These are phyloP conservation scores for Cephus runcator DNA, from an alignment of 2,888 invertebrate species.

Conservation along the genomic window DNA sequence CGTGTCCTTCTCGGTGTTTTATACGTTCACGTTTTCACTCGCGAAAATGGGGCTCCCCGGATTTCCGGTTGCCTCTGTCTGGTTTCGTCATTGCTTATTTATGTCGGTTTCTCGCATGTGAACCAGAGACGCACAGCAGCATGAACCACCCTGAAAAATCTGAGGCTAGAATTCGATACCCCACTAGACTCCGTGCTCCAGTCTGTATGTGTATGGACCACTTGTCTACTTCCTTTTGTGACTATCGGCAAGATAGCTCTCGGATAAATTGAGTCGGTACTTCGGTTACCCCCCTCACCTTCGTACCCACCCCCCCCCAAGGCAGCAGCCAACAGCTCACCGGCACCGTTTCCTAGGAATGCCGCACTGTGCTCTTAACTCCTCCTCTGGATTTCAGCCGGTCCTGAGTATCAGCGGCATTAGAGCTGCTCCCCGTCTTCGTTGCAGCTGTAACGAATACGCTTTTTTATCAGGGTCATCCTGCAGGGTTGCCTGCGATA, in stretches of 20 bases:
- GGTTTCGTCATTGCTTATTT: conserved; percentile 16
- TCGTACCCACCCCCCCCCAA: conserved; percentile 3
- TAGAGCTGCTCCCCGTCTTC: background rate
- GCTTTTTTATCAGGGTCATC: background rate
- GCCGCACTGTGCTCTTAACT: background rate
- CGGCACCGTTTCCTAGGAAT: background rate
- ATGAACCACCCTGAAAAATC: background rate
- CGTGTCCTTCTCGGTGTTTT: conserved; percentile 3
- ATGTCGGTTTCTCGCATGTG: background rate
- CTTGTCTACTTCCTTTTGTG: background rate
- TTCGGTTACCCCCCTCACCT: conserved; percentile 6
- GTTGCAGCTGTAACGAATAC: background rate
- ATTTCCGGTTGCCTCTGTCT: conserved; percentile 10
- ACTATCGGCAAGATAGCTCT: conserved; percentile 16
- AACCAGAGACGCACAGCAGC: background rate
- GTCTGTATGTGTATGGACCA: background rate
- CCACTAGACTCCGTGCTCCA: background rate
- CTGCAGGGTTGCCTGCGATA: background rate
- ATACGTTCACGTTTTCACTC: conserved; percentile 5
- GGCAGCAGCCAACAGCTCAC: background rate
- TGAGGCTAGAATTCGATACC: background rate
- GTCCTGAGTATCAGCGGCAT: background rate
- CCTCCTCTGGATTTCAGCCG: background rate
- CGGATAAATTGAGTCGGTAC: conserved; percentile 32
- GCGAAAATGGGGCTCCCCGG: conserved; percentile 5